Base-by-base conservation (phyloP, 2,888 invertebrate species). In the Chrysolina americana region DNA sequence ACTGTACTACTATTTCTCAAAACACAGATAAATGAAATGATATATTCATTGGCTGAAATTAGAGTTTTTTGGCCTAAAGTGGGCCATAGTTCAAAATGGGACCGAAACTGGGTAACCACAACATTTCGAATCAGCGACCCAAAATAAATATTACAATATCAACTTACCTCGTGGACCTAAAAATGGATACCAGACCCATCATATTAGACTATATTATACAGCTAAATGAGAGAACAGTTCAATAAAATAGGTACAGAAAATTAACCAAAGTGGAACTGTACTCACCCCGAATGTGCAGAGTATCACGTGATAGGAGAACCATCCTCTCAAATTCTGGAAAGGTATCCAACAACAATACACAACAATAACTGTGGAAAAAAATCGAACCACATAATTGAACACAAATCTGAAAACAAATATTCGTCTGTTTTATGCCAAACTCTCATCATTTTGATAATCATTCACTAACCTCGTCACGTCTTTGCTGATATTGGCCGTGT, bases 281-380 rank as follows among this genome's bases (percentile, higher is more conserved):
- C 86, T 86, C 81, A 87, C 87, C 77, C 86, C 87, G 63, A 86
- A 76, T 13, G 87, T 87, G 65, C 85, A 86, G 50, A 87, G 80
- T 72, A 86, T 85, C 9, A 87, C 85, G 78, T 87, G 87, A 83
- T 85, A 86, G 3, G 86, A 81, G 69, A 85, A 85, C 84, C 84
- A 85, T 53, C 81, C 82, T 70, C 79, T 70, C 48, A 82, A 81
- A 75, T 84, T 78, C 62, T 75, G 73, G 17, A 84, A 79, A 0
- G 82, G 80, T 23, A 83, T 79, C 83, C 83, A 84, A 77, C 83
- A 81, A 5, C 76, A 72, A 73, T 82, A 85, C n/a, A 83, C 77
- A 9, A 82, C 76, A 53, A 85, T 76, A 50, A 80, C 79, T 8
- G 81, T 81, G 47, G 83, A 73, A 9, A 75, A 65, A 76, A 80